phyloP scores from a whole-genome alignment of 2,113 vertebrate species.

The Theristicus caerulescens region DNA sequence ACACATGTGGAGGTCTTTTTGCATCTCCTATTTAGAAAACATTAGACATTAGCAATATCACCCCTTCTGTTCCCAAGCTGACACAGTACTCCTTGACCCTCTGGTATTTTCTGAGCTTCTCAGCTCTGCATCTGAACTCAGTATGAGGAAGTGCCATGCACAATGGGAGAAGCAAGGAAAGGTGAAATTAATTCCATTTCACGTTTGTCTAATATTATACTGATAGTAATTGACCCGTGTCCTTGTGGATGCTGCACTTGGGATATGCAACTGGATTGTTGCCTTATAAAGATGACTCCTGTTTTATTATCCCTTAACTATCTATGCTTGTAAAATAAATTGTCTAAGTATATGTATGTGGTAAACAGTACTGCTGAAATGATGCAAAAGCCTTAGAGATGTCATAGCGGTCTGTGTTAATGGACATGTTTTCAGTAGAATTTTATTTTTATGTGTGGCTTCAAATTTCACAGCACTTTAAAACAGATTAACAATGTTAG shows the following conservation, averaged over 20 bases:
- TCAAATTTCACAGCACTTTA: conserved; percentile 49
- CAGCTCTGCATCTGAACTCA: conserved; percentile 43
- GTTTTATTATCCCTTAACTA: conserved; percentile 49
- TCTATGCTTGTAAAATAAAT: conserved; percentile 43
- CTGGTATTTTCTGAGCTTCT: conserved; percentile 20
- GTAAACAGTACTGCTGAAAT: conserved; percentile 41
- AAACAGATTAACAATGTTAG: conserved; percentile 43
- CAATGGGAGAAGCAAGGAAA: not conserved
- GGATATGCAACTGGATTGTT: conserved; percentile 49
- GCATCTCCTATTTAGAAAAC: not conserved
- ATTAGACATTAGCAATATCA: conserved; percentile 18
- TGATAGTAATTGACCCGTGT: conserved; percentile 30
- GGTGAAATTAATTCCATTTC: conserved; percentile 58
- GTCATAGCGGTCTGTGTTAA: not conserved
- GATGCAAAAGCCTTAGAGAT: conserved; percentile 34
- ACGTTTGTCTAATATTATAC: conserved; percentile 4
- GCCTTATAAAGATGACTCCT: conserved; percentile 53
- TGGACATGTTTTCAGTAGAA: conserved; percentile 22
- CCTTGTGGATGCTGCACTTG: conserved; percentile 7
- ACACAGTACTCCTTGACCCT: conserved; percentile 14
- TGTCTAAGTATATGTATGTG: conserved; percentile 29
- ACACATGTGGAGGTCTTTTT: not conserved
- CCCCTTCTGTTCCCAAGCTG: conserved; percentile 35
- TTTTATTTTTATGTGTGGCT: not conserved
- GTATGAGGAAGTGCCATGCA: not conserved